Percentiles rank a stretch among this genome's conserved stretches.
phyloP scores from a whole-genome alignment of 2,113 vertebrate genomes.

The Atractosteus spatula region DNA sequence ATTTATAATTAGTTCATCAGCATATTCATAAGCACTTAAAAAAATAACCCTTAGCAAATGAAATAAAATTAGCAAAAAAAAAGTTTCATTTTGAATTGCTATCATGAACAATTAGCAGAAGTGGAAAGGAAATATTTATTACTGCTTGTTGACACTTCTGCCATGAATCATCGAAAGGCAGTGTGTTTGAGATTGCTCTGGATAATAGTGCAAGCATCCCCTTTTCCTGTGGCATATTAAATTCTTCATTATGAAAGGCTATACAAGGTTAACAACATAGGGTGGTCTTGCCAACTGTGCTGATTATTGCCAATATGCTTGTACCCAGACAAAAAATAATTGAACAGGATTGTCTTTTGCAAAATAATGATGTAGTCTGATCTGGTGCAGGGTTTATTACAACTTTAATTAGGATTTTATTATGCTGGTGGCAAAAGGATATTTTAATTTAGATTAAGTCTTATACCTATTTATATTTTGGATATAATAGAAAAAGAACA shows the following conservation, averaged over 20 bases:
- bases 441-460: no score
- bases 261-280: conserved; percentile 33
- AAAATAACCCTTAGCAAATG: conserved; percentile 29
- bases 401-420: no score
- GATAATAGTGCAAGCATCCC: conserved; percentile 21
- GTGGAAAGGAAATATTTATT: conserved; percentile 39
- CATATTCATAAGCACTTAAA: conserved; percentile 23
- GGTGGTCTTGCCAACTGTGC: conserved; percentile 30
- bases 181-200: conserved; percentile 31
- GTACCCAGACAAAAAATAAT: neutral
- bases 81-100: conserved; percentile 21
- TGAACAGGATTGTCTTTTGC: conserved; percentile 41
- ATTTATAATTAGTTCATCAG: conserved; percentile 24
- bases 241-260: conserved; percentile 41
- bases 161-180: conserved; percentile 27
- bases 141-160: conserved; percentile 39
- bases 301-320: conserved; percentile 44
- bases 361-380: neutral
- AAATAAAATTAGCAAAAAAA: neutral
- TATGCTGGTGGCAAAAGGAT: no score
- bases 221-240: conserved; percentile 23
- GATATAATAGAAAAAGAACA: no score
- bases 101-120: conserved; percentile 26
- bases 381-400: no score
- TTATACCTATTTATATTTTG: no score